Conservation (phyloP, 2,888 invertebrate genomes). For the Sminthurides aquaticus region DNA sequence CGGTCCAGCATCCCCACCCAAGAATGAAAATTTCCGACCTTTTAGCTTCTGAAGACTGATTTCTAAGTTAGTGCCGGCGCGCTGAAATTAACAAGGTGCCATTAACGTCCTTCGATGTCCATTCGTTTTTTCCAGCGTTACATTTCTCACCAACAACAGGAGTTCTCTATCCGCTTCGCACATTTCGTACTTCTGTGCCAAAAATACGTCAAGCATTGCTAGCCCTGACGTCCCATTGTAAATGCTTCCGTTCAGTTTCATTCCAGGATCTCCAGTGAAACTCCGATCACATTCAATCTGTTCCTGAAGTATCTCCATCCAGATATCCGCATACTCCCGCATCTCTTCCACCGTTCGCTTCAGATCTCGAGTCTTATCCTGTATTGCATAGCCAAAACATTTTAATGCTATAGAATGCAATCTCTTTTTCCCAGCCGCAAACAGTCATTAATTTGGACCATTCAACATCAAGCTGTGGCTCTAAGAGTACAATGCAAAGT, state of each 20-base stretch:
- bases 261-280: neutral
- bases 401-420: no score
- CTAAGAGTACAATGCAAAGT: neutral
- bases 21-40: conserved; percentile 55
- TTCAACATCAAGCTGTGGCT: no score
- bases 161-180: conserved; percentile 4
- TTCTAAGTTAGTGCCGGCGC: conserved; percentile 9
- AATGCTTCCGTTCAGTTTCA: conserved; percentile 6
- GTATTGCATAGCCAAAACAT: no score
- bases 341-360: neutral
- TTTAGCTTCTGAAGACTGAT: conserved; percentile 45
- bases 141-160: conserved; percentile 1
- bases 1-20: conserved; percentile 63
- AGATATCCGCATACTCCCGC: conserved; percentile 15
- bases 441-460: no score
- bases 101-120: no score
- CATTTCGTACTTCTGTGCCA: conserved; percentile 13
- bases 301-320: conserved; percentile 18
- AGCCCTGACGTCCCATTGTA: conserved; percentile 9
- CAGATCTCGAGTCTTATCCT: no score
- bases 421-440: no score
- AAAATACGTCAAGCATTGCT: conserved; percentile 10
- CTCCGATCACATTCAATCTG: conserved; percentile 8
- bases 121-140: no score
- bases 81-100: conserved; percentile 4